Evolutionary conservation across 2,797 vertebrate species (phyloP).

Genomic region (Melanogrammus aeglefinus): DNA sequence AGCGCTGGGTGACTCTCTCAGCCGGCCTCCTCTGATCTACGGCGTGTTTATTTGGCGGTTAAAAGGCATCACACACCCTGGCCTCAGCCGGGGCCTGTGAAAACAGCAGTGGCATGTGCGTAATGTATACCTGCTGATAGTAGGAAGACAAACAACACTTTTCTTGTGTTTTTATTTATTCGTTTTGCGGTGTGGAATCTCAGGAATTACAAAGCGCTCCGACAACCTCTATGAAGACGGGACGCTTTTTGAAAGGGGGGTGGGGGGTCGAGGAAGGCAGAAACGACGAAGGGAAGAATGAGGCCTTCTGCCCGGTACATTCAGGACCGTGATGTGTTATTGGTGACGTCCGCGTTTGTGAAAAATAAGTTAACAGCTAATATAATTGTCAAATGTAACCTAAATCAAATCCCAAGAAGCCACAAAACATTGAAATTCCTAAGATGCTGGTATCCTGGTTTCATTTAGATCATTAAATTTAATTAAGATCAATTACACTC

Average conservation of each 20-base stretch:
- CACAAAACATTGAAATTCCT: too few species aligned
- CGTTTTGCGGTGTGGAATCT: conserved; percentile 52
- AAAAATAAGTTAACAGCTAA: too few species aligned
- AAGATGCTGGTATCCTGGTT: neutral
- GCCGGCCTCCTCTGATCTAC: conserved; percentile 32
- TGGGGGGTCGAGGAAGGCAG: neutral
- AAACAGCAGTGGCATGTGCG: conserved; percentile 54
- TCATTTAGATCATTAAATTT: neutral
- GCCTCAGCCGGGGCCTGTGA: conserved; percentile 25
- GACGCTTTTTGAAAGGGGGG: neutral
- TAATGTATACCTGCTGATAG: conserved; percentile 42
- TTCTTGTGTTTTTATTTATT: conserved; percentile 23
- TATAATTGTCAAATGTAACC: neutral
- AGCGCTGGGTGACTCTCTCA: conserved; percentile 32
- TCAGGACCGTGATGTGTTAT: too few species aligned
- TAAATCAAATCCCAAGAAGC: too few species aligned
- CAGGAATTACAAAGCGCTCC: conserved; percentile 51
- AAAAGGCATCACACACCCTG: conserved; percentile 26
- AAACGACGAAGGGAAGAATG: conserved; percentile 25
- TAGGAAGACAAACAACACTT: conserved; percentile 25
- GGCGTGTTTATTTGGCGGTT: conserved; percentile 51
- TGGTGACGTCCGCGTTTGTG: too few species aligned
- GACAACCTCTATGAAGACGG: conserved; percentile 45
- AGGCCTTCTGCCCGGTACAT: neutral
- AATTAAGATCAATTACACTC: neutral